Conservation (phyloP, 2,888 invertebrate genomes). For the Branchellion lobata region DNA sequence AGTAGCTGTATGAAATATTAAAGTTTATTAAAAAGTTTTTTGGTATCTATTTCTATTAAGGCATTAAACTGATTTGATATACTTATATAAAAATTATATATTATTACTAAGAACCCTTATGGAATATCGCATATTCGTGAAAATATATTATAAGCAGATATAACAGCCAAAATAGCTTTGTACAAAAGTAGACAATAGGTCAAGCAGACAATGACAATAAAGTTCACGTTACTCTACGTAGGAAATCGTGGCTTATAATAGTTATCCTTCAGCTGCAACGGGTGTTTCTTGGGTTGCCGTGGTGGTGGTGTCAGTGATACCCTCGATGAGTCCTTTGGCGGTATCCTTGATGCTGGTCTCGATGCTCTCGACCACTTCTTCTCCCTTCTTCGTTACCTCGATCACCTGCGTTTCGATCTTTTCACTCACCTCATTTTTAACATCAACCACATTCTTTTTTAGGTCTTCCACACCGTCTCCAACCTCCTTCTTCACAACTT, state of each 20-base stretch:
- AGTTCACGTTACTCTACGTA: neutral
- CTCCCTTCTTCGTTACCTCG: conserved; percentile 24
- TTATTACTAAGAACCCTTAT: neutral
- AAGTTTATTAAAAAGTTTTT: neutral
- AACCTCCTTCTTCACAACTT: conserved; percentile 28
- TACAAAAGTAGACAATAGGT: conserved; percentile 15
- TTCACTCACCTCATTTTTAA: conserved; percentile 33
- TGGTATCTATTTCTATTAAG: conserved; percentile 1
- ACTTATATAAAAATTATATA: neutral
- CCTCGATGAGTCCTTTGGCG: conserved; percentile 21
- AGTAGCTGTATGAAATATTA: neutral
- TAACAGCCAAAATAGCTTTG: conserved; percentile 22
- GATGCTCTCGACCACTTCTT: conserved; percentile 34
- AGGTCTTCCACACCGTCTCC: neutral
- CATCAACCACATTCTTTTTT: conserved; percentile 1
- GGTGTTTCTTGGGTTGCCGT: neutral
- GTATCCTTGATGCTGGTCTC: conserved; percentile 34
- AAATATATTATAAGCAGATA: conserved; percentile 15
- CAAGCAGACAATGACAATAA: conserved; percentile 22
- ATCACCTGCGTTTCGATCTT: conserved; percentile 37
- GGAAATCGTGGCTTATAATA: neutral
- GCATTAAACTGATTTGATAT: conserved; percentile 12
- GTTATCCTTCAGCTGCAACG: conserved; percentile 4
- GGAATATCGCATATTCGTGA: neutral
- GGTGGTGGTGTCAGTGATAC: neutral